Conservation (phyloP, 2,888 invertebrate genomes). For the Nasonovia ribisnigri region DNA sequence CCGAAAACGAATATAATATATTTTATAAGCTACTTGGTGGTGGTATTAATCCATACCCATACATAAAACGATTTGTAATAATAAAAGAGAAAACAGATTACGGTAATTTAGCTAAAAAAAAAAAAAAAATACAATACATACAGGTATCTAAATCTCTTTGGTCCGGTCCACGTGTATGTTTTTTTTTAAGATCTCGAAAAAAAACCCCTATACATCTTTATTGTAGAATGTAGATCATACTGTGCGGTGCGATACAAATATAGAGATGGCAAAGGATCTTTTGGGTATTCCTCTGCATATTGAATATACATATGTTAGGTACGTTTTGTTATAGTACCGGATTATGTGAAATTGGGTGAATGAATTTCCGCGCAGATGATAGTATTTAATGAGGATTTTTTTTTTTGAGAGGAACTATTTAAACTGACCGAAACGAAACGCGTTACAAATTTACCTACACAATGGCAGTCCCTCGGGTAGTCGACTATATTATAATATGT, state of each 20-base stretch:
- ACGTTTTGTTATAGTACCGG: background rate
- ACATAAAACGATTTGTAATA: background rate
- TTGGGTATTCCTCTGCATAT: background rate
- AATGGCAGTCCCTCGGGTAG: background rate
- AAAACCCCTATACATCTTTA: background rate
- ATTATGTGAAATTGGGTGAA: slow-evolving; percentile 22
- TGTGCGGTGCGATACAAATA: background rate
- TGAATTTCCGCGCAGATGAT: background rate
- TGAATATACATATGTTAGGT: background rate
- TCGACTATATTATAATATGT: background rate
- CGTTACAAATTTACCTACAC: background rate
- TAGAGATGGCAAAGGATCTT: background rate
- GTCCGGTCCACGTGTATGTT: slow-evolving; percentile 23
- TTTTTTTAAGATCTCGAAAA: background rate
- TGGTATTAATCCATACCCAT: background rate
- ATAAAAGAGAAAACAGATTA: slow-evolving; percentile 36
- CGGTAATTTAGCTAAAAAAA: slow-evolving; percentile 32
- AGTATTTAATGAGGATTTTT: background rate
- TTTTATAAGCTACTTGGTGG: slow-evolving; percentile 1
- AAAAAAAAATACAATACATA: background rate
- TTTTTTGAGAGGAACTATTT: background rate
- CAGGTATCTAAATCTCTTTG: slow-evolving; percentile 12
- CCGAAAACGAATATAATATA: background rate
- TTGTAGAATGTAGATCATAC: background rate
- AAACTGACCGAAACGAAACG: background rate